Evolutionary conservation across 2,113 vertebrate species (phyloP).

Genomic region (human): DNA sequence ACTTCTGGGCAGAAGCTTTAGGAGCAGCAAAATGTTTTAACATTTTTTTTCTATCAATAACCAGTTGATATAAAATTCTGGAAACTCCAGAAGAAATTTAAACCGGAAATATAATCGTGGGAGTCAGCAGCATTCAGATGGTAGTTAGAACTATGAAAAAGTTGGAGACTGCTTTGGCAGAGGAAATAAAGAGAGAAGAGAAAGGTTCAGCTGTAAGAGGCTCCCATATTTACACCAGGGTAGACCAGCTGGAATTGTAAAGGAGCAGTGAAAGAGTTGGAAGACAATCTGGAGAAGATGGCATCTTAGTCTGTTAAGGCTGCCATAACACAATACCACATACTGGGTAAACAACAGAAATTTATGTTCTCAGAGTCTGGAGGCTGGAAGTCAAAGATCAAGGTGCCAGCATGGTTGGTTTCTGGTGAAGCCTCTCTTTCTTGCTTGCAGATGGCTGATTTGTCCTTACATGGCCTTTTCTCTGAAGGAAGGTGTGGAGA

Average conservation of each 20-base stretch:
- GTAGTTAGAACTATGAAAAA: neutral
- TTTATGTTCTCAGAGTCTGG: neutral
- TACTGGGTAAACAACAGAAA: neutral
- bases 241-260: neutral
- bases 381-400: neutral
- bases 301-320: no score
- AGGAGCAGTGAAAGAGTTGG: neutral
- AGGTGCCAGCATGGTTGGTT: neutral
- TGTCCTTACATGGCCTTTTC: neutral
- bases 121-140: neutral
- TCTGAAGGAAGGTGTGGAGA: neutral
- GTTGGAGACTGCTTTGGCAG: neutral
- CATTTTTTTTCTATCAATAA: neutral
- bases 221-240: neutral
- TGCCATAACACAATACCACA: neutral
- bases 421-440: neutral
- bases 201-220: neutral
- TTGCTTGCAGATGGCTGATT: neutral
- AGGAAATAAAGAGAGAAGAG: neutral
- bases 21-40: neutral
- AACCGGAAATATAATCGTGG: neutral
- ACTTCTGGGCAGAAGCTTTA: neutral
- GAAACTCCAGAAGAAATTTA: neutral
- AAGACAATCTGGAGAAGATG: neutral
- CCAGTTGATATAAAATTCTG: neutral